Percentiles rank a stretch among this genome's conserved stretches.
phyloP scores from a whole-genome alignment of 2,888 invertebrate genomes.

The Drosophila aldrichi region DNA sequence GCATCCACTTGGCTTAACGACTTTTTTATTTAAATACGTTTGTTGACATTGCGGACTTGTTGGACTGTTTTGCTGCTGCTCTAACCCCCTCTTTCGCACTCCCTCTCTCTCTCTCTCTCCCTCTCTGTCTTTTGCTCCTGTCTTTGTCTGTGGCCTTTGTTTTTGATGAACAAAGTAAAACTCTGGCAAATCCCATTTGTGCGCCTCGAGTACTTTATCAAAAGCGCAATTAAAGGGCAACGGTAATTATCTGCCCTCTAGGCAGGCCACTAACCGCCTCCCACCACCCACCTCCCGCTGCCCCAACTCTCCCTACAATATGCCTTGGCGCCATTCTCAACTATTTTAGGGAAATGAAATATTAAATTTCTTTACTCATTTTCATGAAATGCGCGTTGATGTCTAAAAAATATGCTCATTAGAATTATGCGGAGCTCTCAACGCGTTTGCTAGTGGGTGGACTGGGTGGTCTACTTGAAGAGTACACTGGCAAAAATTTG shows the following conservation, averaged over 20 bases:
- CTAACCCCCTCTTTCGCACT: slow-evolving; percentile 3
- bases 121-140: slow-evolving; percentile 4
- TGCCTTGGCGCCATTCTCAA: slow-evolving; percentile 47
- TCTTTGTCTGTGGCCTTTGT: slow-evolving; percentile 27
- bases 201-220: slow-evolving; percentile 31
- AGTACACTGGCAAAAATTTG: background rate
- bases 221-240: slow-evolving; percentile 54
- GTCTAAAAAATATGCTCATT: slow-evolving; percentile 73
- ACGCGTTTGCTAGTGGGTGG: slow-evolving; percentile 31
- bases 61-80: slow-evolving; percentile 39
- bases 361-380: slow-evolving; percentile 46
- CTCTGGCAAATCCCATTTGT: slow-evolving; percentile 45
- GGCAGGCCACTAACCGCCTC: background rate
- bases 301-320: background rate
- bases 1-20: slow-evolving; percentile 77
- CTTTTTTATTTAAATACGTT: slow-evolving; percentile 80
- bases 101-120: background rate
- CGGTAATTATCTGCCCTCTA: slow-evolving; percentile 45
- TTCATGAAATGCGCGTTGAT: slow-evolving; percentile 28
- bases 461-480: background rate
- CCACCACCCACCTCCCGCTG: background rate
- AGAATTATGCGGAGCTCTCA: slow-evolving; percentile 54
- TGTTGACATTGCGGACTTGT: slow-evolving; percentile 76
- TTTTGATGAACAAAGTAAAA: slow-evolving; percentile 39
- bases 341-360: slow-evolving; percentile 52